Percentiles rank a stretch among this genome's conserved stretches.
These are phyloP conservation scores for Perognathus longimembris DNA, from an alignment of 2,113 vertebrate genomes.

Conservation along the genomic window DNA sequence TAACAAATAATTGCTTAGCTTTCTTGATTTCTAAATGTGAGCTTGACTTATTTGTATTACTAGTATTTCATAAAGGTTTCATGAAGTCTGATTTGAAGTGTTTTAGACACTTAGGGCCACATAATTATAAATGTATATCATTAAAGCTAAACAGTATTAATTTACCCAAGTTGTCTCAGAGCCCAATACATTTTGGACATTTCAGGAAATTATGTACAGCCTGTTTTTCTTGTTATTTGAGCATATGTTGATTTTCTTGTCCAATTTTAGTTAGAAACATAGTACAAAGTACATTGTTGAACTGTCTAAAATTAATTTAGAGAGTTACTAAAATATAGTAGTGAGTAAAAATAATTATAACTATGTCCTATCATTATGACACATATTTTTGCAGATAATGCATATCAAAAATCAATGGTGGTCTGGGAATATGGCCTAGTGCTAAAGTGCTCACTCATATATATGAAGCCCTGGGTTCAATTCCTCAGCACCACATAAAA, in stretches of 20 bases:
- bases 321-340: slow-evolving; percentile 51
- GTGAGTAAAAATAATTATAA: slow-evolving; percentile 33
- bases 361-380: neutral
- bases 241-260: slow-evolving; percentile 55
- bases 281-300: slow-evolving; percentile 50
- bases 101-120: slow-evolving; percentile 14
- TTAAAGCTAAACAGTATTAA: slow-evolving; percentile 71
- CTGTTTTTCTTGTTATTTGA: slow-evolving; percentile 53
- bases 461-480: too few species aligned
- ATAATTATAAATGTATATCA: slow-evolving; percentile 69
- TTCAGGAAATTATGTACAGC: slow-evolving; percentile 38
- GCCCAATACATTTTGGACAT: slow-evolving; percentile 25
- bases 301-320: slow-evolving; percentile 49
- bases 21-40: neutral
- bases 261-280: slow-evolving; percentile 63
- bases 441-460: too few species aligned
- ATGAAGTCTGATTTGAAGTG: slow-evolving; percentile 27
- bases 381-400: slow-evolving; percentile 18
- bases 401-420: neutral
- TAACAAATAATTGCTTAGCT: neutral
- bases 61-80: slow-evolving; percentile 43
- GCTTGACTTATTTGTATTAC: slow-evolving; percentile 23
- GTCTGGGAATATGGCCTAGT: too few species aligned
- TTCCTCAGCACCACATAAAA: too few species aligned
- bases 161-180: slow-evolving; percentile 45